Conservation (phyloP, 2,888 invertebrate genomes). For the Stenchaetothrips biformis region DNA sequence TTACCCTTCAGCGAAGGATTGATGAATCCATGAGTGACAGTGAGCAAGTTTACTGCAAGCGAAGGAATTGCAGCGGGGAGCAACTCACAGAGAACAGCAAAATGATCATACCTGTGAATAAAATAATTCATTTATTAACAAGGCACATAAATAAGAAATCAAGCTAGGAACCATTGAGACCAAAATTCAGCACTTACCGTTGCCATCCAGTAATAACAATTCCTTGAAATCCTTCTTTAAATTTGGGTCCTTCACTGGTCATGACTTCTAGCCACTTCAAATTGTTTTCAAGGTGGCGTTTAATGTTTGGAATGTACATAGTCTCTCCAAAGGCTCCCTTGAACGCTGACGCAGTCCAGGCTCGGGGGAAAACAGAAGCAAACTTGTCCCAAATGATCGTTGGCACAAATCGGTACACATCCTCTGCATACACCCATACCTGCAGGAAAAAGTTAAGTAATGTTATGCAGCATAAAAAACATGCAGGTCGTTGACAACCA, state of each 20-base stretch:
- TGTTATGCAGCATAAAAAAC: background rate
- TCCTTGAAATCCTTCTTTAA: constrained; percentile 52
- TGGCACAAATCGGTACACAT: constrained; percentile 55
- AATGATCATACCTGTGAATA: constrained; percentile 58
- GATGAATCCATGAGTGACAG: constrained; percentile 57
- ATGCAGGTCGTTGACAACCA: constrained; percentile 1
- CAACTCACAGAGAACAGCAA: constrained; percentile 63
- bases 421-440: constrained; percentile 72
- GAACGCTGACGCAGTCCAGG: constrained; percentile 70
- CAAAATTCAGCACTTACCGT: constrained; percentile 41
- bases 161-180: background rate
- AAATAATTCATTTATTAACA: constrained; percentile 22
- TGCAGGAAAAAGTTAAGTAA: constrained; percentile 34
- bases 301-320: constrained; percentile 59
- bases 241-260: constrained; percentile 53
- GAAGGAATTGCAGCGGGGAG: constrained; percentile 62
- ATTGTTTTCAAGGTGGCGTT: constrained; percentile 65
- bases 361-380: constrained; percentile 59
- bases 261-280: constrained; percentile 65
- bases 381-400: constrained; percentile 61
- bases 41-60: constrained; percentile 56
- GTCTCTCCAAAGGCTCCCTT: constrained; percentile 73
- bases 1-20: constrained; percentile 50
- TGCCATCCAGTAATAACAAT: constrained; percentile 58
- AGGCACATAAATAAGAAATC: background rate